Evolutionary conservation across 2,888 invertebrate species (phyloP).

Genomic region (Isoperla grammatica): DNA sequence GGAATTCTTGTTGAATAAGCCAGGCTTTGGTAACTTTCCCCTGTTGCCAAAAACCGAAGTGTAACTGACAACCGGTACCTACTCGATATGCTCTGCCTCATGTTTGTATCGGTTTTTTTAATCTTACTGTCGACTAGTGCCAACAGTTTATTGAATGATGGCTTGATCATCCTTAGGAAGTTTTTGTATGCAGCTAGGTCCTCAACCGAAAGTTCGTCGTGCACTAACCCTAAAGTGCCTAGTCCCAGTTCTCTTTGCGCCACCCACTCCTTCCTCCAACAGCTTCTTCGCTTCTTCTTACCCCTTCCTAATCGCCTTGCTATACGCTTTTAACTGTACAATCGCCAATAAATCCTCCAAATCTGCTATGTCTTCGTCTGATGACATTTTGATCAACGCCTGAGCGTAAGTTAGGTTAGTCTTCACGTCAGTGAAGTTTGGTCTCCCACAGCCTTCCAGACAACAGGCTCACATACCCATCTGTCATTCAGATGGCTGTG

Average conservation of each 20-base stretch:
- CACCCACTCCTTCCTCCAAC: background rate
- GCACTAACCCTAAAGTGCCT: background rate
- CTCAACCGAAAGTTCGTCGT: background rate
- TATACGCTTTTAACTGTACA: no score
- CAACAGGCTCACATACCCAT: no score
- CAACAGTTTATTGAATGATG: conserved; percentile 1
- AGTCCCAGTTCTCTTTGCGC: background rate
- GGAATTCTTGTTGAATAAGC: background rate
- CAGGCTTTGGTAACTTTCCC: conserved; percentile 5
- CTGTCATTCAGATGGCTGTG: no score
- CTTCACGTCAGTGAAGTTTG: no score
- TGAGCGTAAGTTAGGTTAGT: no score
- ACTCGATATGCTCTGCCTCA: background rate
- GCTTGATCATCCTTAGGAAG: conserved; percentile 5
- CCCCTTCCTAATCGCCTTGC: no score
- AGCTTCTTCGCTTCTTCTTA: background rate
- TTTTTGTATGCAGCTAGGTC: background rate
- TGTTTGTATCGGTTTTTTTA: background rate
- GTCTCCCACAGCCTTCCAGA: no score
- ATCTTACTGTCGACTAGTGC: background rate
- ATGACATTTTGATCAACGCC: no score
- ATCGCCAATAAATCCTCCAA: no score
- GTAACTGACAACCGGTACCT: conserved; percentile 13
- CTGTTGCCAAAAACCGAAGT: conserved; percentile 18
- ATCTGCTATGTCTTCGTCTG: no score